phyloP scores from a whole-genome alignment of 2,888 invertebrate genomes.

The Dioctria linearis region DNA sequence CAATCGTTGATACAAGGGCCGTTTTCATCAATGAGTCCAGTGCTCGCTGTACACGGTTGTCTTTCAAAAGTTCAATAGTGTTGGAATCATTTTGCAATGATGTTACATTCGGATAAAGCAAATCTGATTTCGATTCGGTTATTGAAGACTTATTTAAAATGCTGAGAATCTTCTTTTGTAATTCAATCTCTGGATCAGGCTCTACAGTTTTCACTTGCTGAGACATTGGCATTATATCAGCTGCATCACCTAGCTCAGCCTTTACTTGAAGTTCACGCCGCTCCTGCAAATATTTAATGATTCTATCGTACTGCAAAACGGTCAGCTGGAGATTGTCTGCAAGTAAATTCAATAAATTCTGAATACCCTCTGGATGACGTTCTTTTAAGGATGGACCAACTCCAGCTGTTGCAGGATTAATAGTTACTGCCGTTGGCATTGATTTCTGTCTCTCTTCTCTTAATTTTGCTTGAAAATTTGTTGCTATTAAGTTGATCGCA shows the following conservation, averaged over 20 bases:
- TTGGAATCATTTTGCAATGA: slow-evolving; percentile 68
- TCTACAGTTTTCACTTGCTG: slow-evolving; percentile 59
- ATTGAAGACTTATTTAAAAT: slow-evolving; percentile 70
- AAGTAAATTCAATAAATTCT: slow-evolving; percentile 82
- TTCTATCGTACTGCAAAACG: slow-evolving; percentile 83
- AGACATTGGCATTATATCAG: slow-evolving; percentile 65
- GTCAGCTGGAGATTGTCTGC: slow-evolving; percentile 86
- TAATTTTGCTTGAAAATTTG: slow-evolving; percentile 79
- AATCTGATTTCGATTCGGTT: slow-evolving; percentile 64
- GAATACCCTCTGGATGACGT: slow-evolving; percentile 78
- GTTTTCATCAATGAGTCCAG: slow-evolving; percentile 78
- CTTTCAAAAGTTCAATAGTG: slow-evolving; percentile 78
- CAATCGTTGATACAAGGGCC: slow-evolving; percentile 64
- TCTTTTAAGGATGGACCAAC: slow-evolving; percentile 71
- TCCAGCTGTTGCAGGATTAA: slow-evolving; percentile 71
- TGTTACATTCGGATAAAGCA: slow-evolving; percentile 66
- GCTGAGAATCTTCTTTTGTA: slow-evolving; percentile 70
- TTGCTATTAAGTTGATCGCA: slow-evolving; percentile 83
- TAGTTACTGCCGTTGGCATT: slow-evolving; percentile 61
- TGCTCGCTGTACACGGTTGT: slow-evolving; percentile 85
- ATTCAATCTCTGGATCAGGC: slow-evolving; percentile 69
- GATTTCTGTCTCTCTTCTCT: slow-evolving; percentile 71
- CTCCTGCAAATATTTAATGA: slow-evolving; percentile 81
- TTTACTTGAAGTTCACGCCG: slow-evolving; percentile 82
- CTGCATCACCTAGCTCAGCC: slow-evolving; percentile 81